phyloP scores from a whole-genome alignment of 23 tunicate genomes.

The Halocynthia aurantium region DNA sequence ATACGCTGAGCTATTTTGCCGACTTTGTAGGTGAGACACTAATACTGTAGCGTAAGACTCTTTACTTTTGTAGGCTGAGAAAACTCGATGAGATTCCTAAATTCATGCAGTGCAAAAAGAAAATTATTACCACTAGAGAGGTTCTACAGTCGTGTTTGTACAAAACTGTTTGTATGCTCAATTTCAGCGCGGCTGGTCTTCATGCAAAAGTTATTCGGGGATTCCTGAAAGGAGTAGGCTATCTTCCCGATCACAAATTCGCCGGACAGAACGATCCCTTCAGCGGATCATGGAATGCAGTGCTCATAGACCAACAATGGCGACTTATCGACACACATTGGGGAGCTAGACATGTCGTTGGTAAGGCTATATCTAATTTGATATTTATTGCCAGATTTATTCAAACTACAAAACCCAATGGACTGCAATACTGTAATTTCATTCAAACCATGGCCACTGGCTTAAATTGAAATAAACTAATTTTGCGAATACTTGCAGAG shows the following conservation, averaged over 20 bases:
- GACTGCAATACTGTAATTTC: neutral
- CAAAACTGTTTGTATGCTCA: neutral
- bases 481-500: conserved; percentile 24
- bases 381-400: neutral
- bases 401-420: neutral
- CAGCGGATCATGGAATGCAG: conserved; percentile 75
- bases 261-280: conserved; percentile 37
- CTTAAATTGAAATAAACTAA: neutral
- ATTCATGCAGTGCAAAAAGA: neutral
- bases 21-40: conserved; percentile 48
- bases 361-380: conserved; percentile 17
- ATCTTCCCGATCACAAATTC: conserved; percentile 63
- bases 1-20: conserved; percentile 44
- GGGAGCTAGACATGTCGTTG: conserved; percentile 74
- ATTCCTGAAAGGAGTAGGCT: conserved; percentile 59
- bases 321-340: conserved; percentile 66
- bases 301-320: conserved; percentile 71
- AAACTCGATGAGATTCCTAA: neutral
- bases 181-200: conserved; percentile 56
- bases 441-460: neutral
- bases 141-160: neutral
- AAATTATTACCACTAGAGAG: neutral
- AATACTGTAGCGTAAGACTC: neutral
- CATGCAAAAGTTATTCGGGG: conserved; percentile 59
- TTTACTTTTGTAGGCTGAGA: too few species aligned